Conservation (phyloP, 2,888 invertebrate genomes). For the Watsonalla cultraria region DNA sequence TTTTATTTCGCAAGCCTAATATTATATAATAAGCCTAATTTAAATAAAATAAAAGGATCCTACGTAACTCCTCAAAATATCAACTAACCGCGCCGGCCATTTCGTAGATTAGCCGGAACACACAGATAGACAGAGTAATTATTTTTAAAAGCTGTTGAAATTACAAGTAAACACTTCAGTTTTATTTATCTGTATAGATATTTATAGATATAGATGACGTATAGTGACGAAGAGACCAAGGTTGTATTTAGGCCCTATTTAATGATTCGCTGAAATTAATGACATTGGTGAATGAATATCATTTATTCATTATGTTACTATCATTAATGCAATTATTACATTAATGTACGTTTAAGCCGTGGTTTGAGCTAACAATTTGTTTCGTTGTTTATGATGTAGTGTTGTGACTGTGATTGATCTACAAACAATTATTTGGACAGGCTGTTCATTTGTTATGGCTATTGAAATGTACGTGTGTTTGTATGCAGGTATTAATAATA, state of each 20-base stretch:
- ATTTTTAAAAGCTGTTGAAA: too few species aligned
- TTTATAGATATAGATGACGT: neutral
- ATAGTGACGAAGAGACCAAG: slow-evolving; percentile 14
- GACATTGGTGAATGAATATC: slow-evolving; percentile 22
- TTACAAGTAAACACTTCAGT: too few species aligned
- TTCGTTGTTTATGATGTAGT: neutral
- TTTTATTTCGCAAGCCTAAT: too few species aligned
- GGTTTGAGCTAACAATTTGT: slow-evolving; percentile 18
- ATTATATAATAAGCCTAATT: too few species aligned
- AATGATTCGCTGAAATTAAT: slow-evolving; percentile 34
- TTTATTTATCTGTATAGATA: too few species aligned
- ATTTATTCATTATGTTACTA: slow-evolving; percentile 10
- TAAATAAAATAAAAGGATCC: too few species aligned
- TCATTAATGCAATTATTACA: slow-evolving; percentile 29
- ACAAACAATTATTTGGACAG: neutral
- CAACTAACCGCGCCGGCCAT: too few species aligned
- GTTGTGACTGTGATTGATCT: neutral
- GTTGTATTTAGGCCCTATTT: slow-evolving; percentile 3
- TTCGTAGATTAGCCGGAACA: too few species aligned
- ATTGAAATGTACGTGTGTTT: neutral
- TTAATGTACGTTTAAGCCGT: slow-evolving; percentile 22
- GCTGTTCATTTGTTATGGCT: neutral
- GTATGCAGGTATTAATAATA: neutral
- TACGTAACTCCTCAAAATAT: too few species aligned
- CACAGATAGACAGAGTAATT: too few species aligned